These are phyloP conservation scores for Delia radicum DNA, from an alignment of 1,140 invertebrate species.

Conservation along the genomic window DNA sequence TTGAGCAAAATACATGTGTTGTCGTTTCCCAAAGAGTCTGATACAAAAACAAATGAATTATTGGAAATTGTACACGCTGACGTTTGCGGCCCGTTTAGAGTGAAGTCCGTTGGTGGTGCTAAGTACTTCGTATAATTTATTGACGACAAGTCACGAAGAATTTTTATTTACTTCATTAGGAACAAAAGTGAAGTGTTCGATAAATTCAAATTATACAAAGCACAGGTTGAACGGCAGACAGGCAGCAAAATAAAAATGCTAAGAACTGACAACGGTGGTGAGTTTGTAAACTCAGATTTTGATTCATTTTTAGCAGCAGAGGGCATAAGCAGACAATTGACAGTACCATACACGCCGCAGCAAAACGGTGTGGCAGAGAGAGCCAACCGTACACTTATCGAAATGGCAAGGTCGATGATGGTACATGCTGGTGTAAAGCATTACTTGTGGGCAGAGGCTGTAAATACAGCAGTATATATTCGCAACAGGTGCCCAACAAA, in stretches of 20 bases:
- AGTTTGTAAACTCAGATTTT: slow-evolving; percentile 36
- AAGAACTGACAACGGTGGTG: slow-evolving; percentile 52
- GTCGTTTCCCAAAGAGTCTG: slow-evolving; percentile 30
- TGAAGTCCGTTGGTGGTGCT: slow-evolving; percentile 42
- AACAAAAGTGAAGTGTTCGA: slow-evolving; percentile 49
- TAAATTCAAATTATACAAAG: slow-evolving; percentile 17
- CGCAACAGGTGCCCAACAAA: slow-evolving; percentile 28
- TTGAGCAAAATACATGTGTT: slow-evolving; percentile 37
- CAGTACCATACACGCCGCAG: slow-evolving; percentile 41
- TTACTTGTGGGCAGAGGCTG: slow-evolving; percentile 57
- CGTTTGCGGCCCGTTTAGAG: slow-evolving; percentile 56
- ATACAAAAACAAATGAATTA: neutral
- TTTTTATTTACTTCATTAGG: slow-evolving; percentile 54
- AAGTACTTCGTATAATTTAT: slow-evolving; percentile 53
- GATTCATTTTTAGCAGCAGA: slow-evolving; percentile 27
- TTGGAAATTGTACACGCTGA: slow-evolving; percentile 55
- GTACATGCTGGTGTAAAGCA: slow-evolving; percentile 43
- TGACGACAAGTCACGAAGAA: slow-evolving; percentile 54
- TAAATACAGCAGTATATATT: slow-evolving; percentile 50
- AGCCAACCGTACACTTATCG: slow-evolving; percentile 33
- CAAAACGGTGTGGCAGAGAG: slow-evolving; percentile 53
- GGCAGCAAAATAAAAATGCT: slow-evolving; percentile 39
- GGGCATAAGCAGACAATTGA: slow-evolving; percentile 32
- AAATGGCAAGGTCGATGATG: slow-evolving; percentile 42
- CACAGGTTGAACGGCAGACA: neutral